Conservation (phyloP, 2,113 vertebrate species). For the Toxotes jaculatrix region DNA sequence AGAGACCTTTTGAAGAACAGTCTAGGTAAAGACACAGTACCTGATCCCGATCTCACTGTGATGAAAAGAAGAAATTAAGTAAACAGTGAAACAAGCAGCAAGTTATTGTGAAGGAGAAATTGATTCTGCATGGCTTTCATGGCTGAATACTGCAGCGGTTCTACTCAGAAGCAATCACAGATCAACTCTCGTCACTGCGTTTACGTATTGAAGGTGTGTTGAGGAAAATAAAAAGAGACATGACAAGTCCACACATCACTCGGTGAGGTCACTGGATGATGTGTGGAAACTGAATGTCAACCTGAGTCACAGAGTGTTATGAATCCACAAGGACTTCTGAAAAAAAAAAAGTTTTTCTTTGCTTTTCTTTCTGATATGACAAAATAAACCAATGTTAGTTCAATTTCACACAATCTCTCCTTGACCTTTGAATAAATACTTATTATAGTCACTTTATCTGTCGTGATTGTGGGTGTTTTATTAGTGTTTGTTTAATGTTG, state of each 20-base stretch:
- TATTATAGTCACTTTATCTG: no score
- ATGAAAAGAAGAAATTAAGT: slow-evolving; percentile 12
- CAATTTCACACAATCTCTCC: no score
- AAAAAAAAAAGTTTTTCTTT: not conserved
- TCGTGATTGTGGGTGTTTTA: no score
- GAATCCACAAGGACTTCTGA: slow-evolving; percentile 1
- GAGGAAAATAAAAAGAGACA: not conserved
- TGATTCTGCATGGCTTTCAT: not conserved
- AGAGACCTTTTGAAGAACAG: slow-evolving; percentile 28
- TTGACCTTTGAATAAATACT: no score
- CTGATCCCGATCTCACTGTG: slow-evolving; percentile 13
- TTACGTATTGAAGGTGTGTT: not conserved
- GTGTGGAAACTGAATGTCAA: not conserved
- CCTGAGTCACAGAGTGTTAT: not conserved
- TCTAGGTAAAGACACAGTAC: not conserved
- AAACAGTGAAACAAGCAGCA: not conserved
- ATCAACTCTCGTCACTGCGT: not conserved
- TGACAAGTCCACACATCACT: not conserved
- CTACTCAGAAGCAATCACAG: not conserved
- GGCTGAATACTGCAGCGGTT: not conserved
- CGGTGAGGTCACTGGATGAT: not conserved
- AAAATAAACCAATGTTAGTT: not conserved
- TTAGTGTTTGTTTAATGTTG: no score
- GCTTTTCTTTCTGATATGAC: not conserved
- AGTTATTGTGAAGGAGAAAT: not conserved